Percentiles rank a stretch among this genome's conserved stretches.
phyloP scores from a whole-genome alignment of 2,888 invertebrate species.

The Phania funesta region DNA sequence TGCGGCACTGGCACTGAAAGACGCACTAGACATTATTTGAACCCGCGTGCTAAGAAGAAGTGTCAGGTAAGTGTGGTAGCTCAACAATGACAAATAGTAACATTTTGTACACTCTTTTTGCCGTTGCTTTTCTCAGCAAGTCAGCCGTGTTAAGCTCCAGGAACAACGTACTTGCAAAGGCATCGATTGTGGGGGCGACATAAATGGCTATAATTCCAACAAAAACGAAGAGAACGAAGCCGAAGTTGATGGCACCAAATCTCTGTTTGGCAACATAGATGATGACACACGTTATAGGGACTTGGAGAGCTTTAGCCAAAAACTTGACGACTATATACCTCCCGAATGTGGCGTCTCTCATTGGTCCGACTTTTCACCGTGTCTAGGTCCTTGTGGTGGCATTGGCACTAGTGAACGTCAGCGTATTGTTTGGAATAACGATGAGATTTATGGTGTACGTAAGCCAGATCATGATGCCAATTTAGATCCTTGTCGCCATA shows the following conservation, averaged over 20 bases:
- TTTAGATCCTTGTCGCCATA: constrained; percentile 76
- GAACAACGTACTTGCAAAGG: constrained; percentile 81
- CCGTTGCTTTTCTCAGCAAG: constrained; percentile 71
- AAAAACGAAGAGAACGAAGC: constrained; percentile 68
- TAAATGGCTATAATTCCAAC: constrained; percentile 37
- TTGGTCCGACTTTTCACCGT: constrained; percentile 92
- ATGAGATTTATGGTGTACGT: constrained; percentile 74
- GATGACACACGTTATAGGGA: constrained; percentile 69
- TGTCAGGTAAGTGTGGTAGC: constrained; percentile 81
- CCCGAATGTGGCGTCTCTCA: constrained; percentile 84
- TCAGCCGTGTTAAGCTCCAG: constrained; percentile 80
- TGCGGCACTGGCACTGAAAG: constrained; percentile 87
- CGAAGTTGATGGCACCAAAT: constrained; percentile 69
- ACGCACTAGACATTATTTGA: constrained; percentile 85
- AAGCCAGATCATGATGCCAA: constrained; percentile 71
- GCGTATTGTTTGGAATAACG: constrained; percentile 77
- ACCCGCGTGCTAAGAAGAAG: constrained; percentile 83
- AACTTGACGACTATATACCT: constrained; percentile 75
- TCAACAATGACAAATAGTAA: background rate
- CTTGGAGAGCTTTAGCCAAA: constrained; percentile 76
- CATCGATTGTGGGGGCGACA: constrained; percentile 73
- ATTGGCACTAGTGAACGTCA: constrained; percentile 84
- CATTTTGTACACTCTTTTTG: background rate
- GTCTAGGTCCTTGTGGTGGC: constrained; percentile 89
- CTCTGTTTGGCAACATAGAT: constrained; percentile 67